Percentiles rank a stretch among this genome's conserved stretches.
Evolutionary conservation across 2,113 vertebrate genomes (phyloP).

Genomic region (Nothobranchius kuhntae): DNA sequence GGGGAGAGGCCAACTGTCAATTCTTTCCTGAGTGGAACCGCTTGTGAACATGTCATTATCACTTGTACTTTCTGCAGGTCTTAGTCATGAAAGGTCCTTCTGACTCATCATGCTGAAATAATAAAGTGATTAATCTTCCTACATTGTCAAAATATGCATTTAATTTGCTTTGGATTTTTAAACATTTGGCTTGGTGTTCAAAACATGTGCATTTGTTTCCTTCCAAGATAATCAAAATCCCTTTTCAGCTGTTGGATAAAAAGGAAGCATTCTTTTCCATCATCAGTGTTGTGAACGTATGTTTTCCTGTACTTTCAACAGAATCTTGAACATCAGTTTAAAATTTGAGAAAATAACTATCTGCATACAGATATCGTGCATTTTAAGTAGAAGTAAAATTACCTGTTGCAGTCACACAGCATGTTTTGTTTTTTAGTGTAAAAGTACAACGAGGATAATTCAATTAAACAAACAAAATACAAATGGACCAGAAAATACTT

Average conservation of each 20-base stretch:
- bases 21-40: background rate
- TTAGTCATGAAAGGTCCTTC: conserved; percentile 5
- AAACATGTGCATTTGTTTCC: background rate
- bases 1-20: background rate
- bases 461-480: too few relatives aligned
- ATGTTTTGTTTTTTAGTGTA: too few relatives aligned
- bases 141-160: background rate
- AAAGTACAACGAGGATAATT: too few relatives aligned
- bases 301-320: too few relatives aligned
- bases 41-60: conserved; percentile 7
- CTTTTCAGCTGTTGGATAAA: background rate
- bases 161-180: background rate
- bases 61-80: conserved; percentile 20
- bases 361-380: too few relatives aligned
- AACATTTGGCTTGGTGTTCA: background rate
- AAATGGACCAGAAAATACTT: too few relatives aligned
- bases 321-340: too few relatives aligned
- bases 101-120: conserved; percentile 11
- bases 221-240: background rate
- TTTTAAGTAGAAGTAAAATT: too few relatives aligned
- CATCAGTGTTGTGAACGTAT: too few relatives aligned
- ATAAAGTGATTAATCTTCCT: conserved; percentile 48
- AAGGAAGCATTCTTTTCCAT: too few relatives aligned
- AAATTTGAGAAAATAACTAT: too few relatives aligned
- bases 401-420: too few relatives aligned